A percentile compares a stretch with the other conserved stretches of the same genome.
phyloP scores from a whole-genome alignment of 1,140 invertebrate genomes.

The Drosophila orena region DNA sequence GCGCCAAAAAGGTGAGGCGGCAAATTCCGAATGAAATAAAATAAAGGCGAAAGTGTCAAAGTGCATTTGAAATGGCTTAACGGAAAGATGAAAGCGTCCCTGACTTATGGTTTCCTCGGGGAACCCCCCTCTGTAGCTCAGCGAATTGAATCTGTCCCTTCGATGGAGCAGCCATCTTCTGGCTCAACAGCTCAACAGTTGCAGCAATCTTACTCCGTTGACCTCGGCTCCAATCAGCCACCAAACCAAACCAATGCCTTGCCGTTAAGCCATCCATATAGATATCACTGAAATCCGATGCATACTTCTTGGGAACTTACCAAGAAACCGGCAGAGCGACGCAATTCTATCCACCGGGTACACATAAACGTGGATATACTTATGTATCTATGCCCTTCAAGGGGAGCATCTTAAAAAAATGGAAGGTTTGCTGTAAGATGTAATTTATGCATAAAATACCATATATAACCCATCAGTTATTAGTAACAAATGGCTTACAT shows the following conservation, averaged over 20 bases:
- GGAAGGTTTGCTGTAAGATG: too few species aligned
- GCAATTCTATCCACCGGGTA: neutral
- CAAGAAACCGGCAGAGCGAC: neutral
- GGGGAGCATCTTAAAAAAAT: neutral
- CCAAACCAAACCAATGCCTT: neutral
- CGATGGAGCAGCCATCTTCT: slow-evolving; percentile 3
- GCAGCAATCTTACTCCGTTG: slow-evolving; percentile 24
- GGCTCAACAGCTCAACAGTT: slow-evolving; percentile 16
- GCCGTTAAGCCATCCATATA: neutral
- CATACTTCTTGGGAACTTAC: slow-evolving; percentile 1
- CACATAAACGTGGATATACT: neutral
- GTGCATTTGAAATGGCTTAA: slow-evolving; percentile 70
- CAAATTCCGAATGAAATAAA: slow-evolving; percentile 6
- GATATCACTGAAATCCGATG: slow-evolving; percentile 1
- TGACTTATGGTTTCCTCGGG: slow-evolving; percentile 60
- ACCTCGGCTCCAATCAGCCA: neutral
- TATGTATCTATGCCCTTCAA: neutral
- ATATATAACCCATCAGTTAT: too few species aligned
- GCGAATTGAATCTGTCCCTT: slow-evolving; percentile 12
- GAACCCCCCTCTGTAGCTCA: neutral
- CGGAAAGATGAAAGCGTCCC: slow-evolving; percentile 62
- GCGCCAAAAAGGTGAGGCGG: slow-evolving; percentile 6
- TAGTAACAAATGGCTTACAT: too few species aligned
- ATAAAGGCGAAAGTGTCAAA: slow-evolving; percentile 42
- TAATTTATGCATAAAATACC: too few species aligned